These are phyloP conservation scores for Cheilosia soror DNA, from an alignment of 2,888 invertebrate species.

Conservation along the genomic window DNA sequence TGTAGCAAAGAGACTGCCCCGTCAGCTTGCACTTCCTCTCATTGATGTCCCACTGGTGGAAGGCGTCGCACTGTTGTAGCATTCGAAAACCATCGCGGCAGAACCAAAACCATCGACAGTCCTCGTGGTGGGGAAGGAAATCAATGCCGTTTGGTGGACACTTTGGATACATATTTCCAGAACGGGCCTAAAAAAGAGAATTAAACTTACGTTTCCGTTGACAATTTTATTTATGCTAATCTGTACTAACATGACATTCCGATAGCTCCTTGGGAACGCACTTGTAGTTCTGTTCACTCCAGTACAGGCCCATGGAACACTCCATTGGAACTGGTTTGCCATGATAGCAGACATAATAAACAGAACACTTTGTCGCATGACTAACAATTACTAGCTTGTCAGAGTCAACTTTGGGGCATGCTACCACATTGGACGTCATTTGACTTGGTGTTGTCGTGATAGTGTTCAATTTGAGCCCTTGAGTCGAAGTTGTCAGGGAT, in stretches of 20 bases:
- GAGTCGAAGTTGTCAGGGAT: neutral
- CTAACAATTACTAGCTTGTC: conserved; percentile 51
- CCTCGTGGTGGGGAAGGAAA: conserved; percentile 68
- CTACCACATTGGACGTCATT: neutral
- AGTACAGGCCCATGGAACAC: conserved; percentile 74
- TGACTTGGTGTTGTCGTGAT: neutral
- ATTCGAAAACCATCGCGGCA: conserved; percentile 57
- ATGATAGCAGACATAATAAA: conserved; percentile 55
- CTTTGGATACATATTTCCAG: conserved; percentile 12
- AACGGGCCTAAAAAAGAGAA: conserved; percentile 16
- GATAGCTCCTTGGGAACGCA: conserved; percentile 81
- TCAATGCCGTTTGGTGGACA: conserved; percentile 59
- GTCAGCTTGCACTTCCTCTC: conserved; percentile 62
- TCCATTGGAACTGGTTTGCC: conserved; percentile 47
- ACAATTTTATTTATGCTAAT: neutral
- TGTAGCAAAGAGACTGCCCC: conserved; percentile 51
- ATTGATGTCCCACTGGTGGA: conserved; percentile 72
- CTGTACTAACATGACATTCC: conserved; percentile 79
- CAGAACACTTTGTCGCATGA: conserved; percentile 33
- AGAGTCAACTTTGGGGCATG: conserved; percentile 38
- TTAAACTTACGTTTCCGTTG: neutral
- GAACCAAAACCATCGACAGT: conserved; percentile 67
- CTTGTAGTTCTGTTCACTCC: conserved; percentile 79
- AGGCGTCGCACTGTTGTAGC: conserved; percentile 68
- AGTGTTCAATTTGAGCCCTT: neutral